A percentile compares a stretch with the other conserved stretches of the same genome.
Evolutionary conservation across 2,797 vertebrate species (phyloP).

Genomic region (Eulemur rubriventer): DNA sequence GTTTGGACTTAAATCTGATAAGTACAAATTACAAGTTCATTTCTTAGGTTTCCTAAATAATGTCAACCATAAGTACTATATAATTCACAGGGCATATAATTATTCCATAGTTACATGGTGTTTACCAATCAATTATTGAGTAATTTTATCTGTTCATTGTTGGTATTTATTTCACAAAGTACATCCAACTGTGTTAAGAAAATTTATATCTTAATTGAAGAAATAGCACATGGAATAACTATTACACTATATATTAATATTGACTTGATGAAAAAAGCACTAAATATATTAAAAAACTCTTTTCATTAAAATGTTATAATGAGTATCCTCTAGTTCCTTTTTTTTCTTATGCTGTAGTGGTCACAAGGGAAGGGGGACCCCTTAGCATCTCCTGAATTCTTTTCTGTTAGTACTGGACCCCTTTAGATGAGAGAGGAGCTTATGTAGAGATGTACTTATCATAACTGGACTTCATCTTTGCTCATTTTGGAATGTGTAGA

Average conservation of each 20-base stretch:
- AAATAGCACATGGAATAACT: constrained; percentile 29
- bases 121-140: constrained; percentile 74
- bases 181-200: constrained; percentile 40
- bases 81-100: constrained; percentile 67
- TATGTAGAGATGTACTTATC: not conserved
- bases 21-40: constrained; percentile 69
- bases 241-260: constrained; percentile 4
- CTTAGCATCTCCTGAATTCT: not conserved
- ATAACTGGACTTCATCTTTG: not conserved
- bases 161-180: constrained; percentile 68
- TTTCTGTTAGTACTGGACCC: not conserved
- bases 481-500: not conserved
- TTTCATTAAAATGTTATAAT: constrained; percentile 11
- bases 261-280: constrained; percentile 8
- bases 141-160: constrained; percentile 66
- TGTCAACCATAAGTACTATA: constrained; percentile 68
- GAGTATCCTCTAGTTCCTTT: not conserved
- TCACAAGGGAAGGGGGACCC: not conserved
- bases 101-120: constrained; percentile 70
- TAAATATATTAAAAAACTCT: not conserved
- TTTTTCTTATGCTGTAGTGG: not conserved
- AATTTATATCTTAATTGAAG: constrained; percentile 54
- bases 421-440: not conserved
- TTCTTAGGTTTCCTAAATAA: constrained; percentile 73
- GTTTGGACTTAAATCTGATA: constrained; percentile 70